Conservation (phyloP, 2,113 vertebrate species). For the Gopherus evgoodei region DNA sequence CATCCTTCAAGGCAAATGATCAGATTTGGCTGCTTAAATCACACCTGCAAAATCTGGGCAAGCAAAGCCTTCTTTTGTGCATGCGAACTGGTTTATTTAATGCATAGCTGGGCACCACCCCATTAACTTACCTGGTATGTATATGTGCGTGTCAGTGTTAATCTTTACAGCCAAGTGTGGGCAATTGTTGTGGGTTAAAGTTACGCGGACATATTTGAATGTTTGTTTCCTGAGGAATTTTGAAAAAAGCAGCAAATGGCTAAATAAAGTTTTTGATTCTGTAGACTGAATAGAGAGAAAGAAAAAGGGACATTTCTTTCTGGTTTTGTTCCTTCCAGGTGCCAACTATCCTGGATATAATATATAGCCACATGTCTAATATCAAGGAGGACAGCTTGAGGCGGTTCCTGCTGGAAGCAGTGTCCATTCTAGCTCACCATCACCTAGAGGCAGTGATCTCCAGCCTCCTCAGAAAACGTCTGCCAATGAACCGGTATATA, state of each 20-base stretch:
- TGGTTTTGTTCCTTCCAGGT: background rate
- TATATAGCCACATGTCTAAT: background rate
- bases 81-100: too few species aligned
- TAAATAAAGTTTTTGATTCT: background rate
- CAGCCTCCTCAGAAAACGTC: background rate
- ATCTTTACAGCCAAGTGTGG: background rate
- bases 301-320: background rate
- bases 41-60: too few species aligned
- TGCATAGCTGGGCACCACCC: too few species aligned
- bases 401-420: background rate
- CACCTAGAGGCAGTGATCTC: background rate
- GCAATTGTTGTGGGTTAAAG: background rate
- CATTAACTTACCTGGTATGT: too few species aligned
- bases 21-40: too few species aligned
- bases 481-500: background rate
- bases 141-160: too few species aligned
- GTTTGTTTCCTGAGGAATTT: background rate
- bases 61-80: too few species aligned
- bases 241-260: background rate
- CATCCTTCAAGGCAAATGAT: too few species aligned
- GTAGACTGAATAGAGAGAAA: background rate
- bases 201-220: background rate
- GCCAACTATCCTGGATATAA: background rate
- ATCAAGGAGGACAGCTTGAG: background rate
- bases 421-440: background rate